Evolutionary conservation across 2,888 invertebrate genomes (phyloP).

Genomic region (Chromoteleia sp.): DNA sequence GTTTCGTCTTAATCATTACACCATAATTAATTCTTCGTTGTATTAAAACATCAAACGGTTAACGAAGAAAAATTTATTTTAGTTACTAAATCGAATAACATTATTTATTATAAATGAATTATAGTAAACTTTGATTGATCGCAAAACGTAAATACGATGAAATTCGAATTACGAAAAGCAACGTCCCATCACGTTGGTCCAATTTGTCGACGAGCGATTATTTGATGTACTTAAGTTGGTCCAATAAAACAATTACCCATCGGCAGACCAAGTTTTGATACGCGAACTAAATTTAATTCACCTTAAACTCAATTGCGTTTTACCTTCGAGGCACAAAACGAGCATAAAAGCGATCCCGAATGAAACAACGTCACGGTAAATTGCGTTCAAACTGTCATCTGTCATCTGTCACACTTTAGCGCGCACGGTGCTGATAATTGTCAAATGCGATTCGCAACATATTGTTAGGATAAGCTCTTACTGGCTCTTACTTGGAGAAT

Average conservation of each 20-base stretch:
- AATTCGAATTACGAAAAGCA: too few relatives aligned
- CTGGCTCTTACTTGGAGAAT: conserved; percentile 44
- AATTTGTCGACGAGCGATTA: too few relatives aligned
- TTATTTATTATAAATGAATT: too few relatives aligned
- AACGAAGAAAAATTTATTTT: too few relatives aligned
- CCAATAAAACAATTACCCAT: conserved; percentile 5
- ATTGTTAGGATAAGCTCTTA: conserved; percentile 36
- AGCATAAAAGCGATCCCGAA: conserved; percentile 30
- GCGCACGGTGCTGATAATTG: conserved; percentile 21
- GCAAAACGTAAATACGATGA: too few relatives aligned
- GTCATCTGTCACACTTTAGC: conserved; percentile 42
- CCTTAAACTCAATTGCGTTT: conserved; percentile 69
- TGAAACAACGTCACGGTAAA: conserved; percentile 46
- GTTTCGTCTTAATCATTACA: neutral
- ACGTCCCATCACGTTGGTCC: too few relatives aligned
- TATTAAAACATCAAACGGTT: neutral
- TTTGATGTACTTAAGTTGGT: too few relatives aligned
- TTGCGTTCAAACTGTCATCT: conserved; percentile 25
- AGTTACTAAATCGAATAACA: too few relatives aligned
- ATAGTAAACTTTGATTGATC: too few relatives aligned
- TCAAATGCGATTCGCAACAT: conserved; percentile 42
- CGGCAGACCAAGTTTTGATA: conserved; percentile 31
- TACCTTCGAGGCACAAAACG: conserved; percentile 49
- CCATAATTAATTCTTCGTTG: neutral
- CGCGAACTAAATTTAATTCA: conserved; percentile 66